These are phyloP conservation scores for Notechis scutatus DNA, from an alignment of 2,113 vertebrate species.

Conservation along the genomic window DNA sequence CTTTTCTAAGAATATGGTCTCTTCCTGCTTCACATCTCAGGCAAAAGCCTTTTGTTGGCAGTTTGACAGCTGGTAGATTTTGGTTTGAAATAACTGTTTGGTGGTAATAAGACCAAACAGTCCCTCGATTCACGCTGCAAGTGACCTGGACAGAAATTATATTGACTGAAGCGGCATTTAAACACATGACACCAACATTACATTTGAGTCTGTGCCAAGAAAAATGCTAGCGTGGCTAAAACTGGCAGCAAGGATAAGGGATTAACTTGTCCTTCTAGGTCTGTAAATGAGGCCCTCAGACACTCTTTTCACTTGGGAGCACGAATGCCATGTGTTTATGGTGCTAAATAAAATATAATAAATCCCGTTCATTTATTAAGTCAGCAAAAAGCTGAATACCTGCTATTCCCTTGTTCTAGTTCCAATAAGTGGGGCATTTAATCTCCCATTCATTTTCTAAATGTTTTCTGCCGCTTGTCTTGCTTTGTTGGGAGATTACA, in stretches of 20 bases:
- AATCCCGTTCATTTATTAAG: neutral
- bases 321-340: conserved; percentile 43
- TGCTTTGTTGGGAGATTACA: conserved; percentile 45
- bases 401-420: conserved; percentile 47
- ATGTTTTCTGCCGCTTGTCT: conserved; percentile 38
- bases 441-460: conserved; percentile 54
- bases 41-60: conserved; percentile 57
- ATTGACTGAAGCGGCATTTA: conserved; percentile 58
- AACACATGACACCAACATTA: conserved; percentile 53
- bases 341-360: conserved; percentile 20
- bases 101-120: conserved; percentile 57
- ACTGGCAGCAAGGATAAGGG: conserved; percentile 52
- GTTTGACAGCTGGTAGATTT: conserved; percentile 58
- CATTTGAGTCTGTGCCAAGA: conserved; percentile 67
- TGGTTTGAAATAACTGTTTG: conserved; percentile 57
- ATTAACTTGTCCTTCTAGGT: conserved; percentile 59
- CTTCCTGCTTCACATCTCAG: conserved; percentile 70
- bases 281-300: conserved; percentile 61
- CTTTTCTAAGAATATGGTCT: conserved; percentile 79
- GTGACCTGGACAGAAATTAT: conserved; percentile 61
- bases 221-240: conserved; percentile 56
- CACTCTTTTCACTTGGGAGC: conserved; percentile 60
- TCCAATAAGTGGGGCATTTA: conserved; percentile 45
- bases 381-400: conserved; percentile 10
- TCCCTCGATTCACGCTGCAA: conserved; percentile 39